Conservation (phyloP, 2,797 vertebrate species). For the Bucorvus abyssinicus region DNA sequence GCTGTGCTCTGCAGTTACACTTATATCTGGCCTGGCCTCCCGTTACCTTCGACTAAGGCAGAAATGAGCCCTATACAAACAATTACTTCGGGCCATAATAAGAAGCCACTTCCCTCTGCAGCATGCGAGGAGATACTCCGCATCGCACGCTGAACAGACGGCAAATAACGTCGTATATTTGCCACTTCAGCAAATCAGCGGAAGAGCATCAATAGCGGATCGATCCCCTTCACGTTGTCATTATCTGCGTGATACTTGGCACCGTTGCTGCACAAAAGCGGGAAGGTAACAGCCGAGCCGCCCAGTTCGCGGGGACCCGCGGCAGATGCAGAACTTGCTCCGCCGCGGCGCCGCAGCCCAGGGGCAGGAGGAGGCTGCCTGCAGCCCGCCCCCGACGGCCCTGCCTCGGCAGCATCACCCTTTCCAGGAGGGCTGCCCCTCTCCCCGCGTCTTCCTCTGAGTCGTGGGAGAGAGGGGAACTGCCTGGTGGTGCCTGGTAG, state of each 20-base stretch:
- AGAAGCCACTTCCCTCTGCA: neutral
- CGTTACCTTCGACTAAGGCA: neutral
- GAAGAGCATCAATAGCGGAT: neutral
- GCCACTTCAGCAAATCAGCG: neutral
- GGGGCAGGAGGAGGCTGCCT: neutral
- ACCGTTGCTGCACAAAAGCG: neutral
- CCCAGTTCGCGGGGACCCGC: neutral
- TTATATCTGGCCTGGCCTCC: neutral
- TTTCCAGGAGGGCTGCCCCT: neutral
- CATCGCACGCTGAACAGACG: neutral
- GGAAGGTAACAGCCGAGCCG: neutral
- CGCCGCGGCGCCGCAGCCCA: neutral
- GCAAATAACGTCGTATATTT: neutral
- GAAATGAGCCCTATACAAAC: neutral
- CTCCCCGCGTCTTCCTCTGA: neutral
- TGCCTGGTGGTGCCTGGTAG: neutral
- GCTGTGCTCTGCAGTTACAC: neutral
- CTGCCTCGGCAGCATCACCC: neutral
- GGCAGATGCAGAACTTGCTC: neutral
- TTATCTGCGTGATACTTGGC: neutral
- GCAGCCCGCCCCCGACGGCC: neutral
- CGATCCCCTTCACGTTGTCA: neutral
- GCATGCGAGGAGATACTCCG: neutral
- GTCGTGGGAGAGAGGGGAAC: neutral
- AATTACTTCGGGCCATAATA: neutral